Evolutionary conservation across 2,113 vertebrate species (phyloP).

Genomic region (Xyliphius kryptos): DNA sequence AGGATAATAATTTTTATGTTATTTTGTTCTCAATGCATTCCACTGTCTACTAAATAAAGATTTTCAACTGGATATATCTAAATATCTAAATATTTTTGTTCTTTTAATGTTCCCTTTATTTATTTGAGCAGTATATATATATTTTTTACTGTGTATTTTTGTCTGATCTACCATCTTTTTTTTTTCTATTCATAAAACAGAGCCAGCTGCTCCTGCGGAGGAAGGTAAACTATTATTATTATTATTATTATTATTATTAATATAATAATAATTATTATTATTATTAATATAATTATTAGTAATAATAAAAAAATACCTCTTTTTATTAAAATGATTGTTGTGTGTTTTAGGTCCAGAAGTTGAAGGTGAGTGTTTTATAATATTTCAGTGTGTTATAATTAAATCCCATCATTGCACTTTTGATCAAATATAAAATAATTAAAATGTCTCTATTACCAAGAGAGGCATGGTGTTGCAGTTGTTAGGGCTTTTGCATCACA

Average conservation of each 20-base stretch:
- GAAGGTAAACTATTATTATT: not conserved
- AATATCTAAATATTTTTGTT: too few species aligned
- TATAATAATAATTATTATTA: not conserved
- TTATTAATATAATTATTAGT: conserved; percentile 1
- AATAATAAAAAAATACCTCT: not conserved
- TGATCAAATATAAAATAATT: too few species aligned
- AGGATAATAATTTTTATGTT: too few species aligned
- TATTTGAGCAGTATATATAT: not conserved
- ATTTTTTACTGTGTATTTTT: not conserved
- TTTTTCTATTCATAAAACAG: not conserved
- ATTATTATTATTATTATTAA: not conserved
- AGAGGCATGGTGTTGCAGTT: too few species aligned
- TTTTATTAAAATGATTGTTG: not conserved
- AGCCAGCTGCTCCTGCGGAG: not conserved
- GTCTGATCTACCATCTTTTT: not conserved
- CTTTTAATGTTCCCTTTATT: too few species aligned
- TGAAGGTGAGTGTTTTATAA: conserved; percentile 13
- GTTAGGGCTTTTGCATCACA: too few species aligned
- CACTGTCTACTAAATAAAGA: too few species aligned
- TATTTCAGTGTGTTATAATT: too few species aligned
- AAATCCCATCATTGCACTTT: too few species aligned
- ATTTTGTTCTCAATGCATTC: too few species aligned
- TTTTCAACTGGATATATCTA: too few species aligned
- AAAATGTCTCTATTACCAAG: too few species aligned
- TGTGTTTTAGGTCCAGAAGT: conserved; percentile 8